phyloP scores from a whole-genome alignment of 2,113 vertebrate species.

The Apteryx mantelli region DNA sequence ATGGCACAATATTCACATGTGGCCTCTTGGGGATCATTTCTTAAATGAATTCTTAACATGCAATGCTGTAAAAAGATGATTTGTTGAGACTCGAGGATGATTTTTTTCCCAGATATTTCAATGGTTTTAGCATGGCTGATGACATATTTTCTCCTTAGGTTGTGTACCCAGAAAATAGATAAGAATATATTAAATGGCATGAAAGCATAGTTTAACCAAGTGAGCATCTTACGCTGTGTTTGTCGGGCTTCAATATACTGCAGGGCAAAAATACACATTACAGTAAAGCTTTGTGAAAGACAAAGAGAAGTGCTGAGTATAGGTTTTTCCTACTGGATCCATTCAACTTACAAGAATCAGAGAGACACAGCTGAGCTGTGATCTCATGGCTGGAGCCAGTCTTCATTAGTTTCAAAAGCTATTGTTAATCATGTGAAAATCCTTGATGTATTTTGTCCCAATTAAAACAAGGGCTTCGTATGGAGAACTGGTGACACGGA shows the following conservation, averaged over 20 bases:
- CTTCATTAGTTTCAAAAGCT: background rate
- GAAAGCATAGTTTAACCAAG: constrained; percentile 14
- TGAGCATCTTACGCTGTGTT: background rate
- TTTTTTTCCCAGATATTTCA: constrained; percentile 38
- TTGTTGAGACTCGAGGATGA: background rate
- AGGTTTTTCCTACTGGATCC: background rate
- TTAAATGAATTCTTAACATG: constrained; percentile 49
- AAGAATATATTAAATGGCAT: background rate
- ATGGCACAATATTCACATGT: constrained; percentile 30
- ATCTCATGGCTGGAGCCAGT: background rate
- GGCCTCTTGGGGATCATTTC: constrained; percentile 57
- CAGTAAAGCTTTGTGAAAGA: background rate
- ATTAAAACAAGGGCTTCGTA: background rate
- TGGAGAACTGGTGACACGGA: background rate
- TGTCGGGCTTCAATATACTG: background rate
- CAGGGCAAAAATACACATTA: background rate
- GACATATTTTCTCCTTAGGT: constrained; percentile 16
- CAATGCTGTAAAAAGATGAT: constrained; percentile 54
- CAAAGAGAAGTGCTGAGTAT: background rate
- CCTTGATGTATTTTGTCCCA: background rate
- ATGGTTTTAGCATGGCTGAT: constrained; percentile 31
- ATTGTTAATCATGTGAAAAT: background rate
- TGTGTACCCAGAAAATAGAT: background rate
- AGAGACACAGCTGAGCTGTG: background rate
- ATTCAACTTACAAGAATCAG: background rate